These are phyloP conservation scores for Taenaris catops DNA, from an alignment of 2,888 invertebrate genomes.

Conservation along the genomic window DNA sequence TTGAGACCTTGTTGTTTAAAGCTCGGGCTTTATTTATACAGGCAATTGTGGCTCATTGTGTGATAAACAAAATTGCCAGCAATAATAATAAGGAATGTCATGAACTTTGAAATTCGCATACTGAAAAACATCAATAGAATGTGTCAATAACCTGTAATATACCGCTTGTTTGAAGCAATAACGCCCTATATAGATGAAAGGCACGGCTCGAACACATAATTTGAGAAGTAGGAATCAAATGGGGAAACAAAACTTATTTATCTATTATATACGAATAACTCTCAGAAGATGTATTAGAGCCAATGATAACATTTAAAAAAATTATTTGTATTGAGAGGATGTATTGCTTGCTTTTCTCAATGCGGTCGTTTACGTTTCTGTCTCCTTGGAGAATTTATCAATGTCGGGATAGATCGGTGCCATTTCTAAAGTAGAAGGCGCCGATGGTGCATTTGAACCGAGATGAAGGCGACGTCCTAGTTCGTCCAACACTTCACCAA, in stretches of 20 bases:
- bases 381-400: slow-evolving; percentile 89
- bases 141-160: slow-evolving; percentile 8
- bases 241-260: slow-evolving; percentile 13
- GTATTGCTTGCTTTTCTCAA: slow-evolving; percentile 17
- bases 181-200: slow-evolving; percentile 7
- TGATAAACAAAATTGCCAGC: slow-evolving; percentile 28
- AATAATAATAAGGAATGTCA: slow-evolving; percentile 43
- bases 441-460: slow-evolving; percentile 89
- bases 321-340: slow-evolving; percentile 9
- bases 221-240: slow-evolving; percentile 29
- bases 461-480: slow-evolving; percentile 84
- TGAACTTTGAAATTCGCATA: slow-evolving; percentile 32
- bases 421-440: slow-evolving; percentile 93
- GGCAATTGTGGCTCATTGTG: slow-evolving; percentile 32
- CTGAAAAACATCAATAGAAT: slow-evolving; percentile 17
- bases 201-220: slow-evolving; percentile 27
- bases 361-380: slow-evolving; percentile 83
- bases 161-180: slow-evolving; percentile 7
- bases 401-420: slow-evolving; percentile 91
- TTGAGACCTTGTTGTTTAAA: slow-evolving; percentile 39
- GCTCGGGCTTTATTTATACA: slow-evolving; percentile 31
- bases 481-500: slow-evolving; percentile 89
- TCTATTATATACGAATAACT: slow-evolving; percentile 12
- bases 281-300: slow-evolving; percentile 28
- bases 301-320: slow-evolving; percentile 8